Conservation (phyloP, 53 echinoderm and acorn worm species). For the Patiria pectinifera region DNA sequence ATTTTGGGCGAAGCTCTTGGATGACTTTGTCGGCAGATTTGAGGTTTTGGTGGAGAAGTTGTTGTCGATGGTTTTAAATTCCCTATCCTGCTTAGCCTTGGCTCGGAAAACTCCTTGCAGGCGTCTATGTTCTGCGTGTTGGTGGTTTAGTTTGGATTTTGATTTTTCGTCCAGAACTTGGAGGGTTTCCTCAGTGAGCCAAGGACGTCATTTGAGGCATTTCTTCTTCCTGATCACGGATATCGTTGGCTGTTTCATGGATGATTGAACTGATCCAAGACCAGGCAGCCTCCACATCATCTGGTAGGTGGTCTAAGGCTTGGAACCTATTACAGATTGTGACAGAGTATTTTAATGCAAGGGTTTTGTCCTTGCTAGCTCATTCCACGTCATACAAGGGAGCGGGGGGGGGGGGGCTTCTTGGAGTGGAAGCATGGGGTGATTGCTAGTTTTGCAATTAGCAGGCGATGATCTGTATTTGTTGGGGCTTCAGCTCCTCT, state of each 20-base stretch:
- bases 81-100: slow-evolving; percentile 30
- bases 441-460: neutral
- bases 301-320: neutral
- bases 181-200: slow-evolving; percentile 22
- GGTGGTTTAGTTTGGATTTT: slow-evolving; percentile 21
- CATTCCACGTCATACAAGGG: neutral
- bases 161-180: slow-evolving; percentile 33
- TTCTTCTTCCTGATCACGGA: slow-evolving; percentile 33
- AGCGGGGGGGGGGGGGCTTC: neutral
- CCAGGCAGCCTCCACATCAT: neutral
- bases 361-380: neutral
- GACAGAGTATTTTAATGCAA: neutral
- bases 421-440: neutral
- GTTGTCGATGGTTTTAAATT: neutral
- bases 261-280: slow-evolving; percentile 19
- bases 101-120: slow-evolving; percentile 9
- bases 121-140: slow-evolving; percentile 23
- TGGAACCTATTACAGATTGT: neutral
- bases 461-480: slow-evolving; percentile 5
- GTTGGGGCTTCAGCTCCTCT: slow-evolving; percentile 15
- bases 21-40: neutral
- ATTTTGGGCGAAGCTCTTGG: slow-evolving; percentile 1
- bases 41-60: slow-evolving; percentile 15
- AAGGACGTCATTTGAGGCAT: slow-evolving; percentile 22
- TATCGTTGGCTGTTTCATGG: neutral